Conservation (phyloP, 2,888 invertebrate genomes). For the Polydrusus cervinus region DNA sequence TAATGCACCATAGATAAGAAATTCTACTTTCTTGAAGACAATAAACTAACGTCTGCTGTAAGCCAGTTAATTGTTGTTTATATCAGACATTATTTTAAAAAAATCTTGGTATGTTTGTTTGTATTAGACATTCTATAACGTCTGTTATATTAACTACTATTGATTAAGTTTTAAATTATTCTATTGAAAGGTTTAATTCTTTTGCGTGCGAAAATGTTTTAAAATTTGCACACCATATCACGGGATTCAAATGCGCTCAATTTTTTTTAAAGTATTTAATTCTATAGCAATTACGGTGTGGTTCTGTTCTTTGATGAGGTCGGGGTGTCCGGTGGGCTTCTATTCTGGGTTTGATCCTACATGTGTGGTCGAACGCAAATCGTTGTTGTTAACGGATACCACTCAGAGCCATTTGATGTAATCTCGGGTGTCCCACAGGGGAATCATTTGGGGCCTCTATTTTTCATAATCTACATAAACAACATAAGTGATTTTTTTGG, state of each 20-base stretch:
- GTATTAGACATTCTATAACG: conserved; percentile 4
- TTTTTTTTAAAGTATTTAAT: background rate
- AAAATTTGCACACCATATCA: conserved; percentile 6
- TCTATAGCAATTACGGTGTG: background rate
- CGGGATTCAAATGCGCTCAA: background rate
- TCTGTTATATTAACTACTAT: background rate
- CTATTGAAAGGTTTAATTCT: conserved; percentile 13
- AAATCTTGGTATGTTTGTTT: conserved; percentile 8
- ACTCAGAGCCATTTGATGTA: too few species aligned
- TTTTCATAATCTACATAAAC: too few species aligned
- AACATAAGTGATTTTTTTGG: too few species aligned
- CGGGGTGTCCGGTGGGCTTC: too few species aligned
- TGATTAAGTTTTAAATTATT: conserved; percentile 14
- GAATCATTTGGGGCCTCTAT: too few species aligned
- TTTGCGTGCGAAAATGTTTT: conserved; percentile 20
- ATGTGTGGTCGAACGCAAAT: too few species aligned
- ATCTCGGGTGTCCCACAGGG: too few species aligned
- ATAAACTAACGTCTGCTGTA: conserved; percentile 13
- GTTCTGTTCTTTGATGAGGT: too few species aligned
- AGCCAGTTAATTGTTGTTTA: conserved; percentile 27
- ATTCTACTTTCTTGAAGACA: conserved; percentile 23
- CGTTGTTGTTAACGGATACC: too few species aligned
- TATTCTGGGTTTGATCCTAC: too few species aligned
- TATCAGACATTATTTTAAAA: conserved; percentile 18
- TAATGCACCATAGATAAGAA: conserved; percentile 23